Conservation (phyloP, 2,888 invertebrate genomes). For the Philaethria dido region DNA sequence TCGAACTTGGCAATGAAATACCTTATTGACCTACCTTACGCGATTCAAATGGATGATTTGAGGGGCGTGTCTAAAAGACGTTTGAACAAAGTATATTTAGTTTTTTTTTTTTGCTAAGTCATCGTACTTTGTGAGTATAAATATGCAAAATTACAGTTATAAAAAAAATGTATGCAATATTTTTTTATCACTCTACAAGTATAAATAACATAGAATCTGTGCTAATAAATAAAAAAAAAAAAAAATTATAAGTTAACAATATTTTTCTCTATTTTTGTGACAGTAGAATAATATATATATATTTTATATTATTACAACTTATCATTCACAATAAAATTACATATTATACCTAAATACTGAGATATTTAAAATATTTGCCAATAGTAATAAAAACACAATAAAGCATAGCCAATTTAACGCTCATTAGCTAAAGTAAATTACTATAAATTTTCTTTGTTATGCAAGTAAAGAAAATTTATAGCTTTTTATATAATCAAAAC, state of each 20-base stretch:
- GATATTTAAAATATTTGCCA: background rate
- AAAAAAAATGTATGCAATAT: too few relatives aligned
- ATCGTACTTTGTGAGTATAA: background rate
- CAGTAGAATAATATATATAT: too few relatives aligned
- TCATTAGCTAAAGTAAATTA: conserved; percentile 10
- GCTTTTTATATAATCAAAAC: conserved; percentile 24
- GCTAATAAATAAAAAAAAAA: too few relatives aligned
- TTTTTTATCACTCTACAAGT: too few relatives aligned
- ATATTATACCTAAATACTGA: background rate
- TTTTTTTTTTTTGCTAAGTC: background rate
- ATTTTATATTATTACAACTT: background rate
- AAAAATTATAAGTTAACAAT: too few relatives aligned
- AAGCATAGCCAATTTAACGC: conserved; percentile 12
- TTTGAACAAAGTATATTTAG: background rate
- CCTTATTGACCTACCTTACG: conserved; percentile 64
- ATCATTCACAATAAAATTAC: background rate
- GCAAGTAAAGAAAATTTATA: conserved; percentile 29
- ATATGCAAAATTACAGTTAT: background rate
- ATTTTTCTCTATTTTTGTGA: too few relatives aligned
- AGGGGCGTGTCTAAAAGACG: conserved; percentile 31
- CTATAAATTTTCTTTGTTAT: conserved; percentile 26
- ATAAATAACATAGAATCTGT: too few relatives aligned
- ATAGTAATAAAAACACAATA: background rate
- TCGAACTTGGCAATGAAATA: conserved; percentile 55
- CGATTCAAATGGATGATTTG: conserved; percentile 43